These are phyloP conservation scores for Acanthopagrus latus DNA, from an alignment of 2,797 vertebrate species.

Conservation along the genomic window DNA sequence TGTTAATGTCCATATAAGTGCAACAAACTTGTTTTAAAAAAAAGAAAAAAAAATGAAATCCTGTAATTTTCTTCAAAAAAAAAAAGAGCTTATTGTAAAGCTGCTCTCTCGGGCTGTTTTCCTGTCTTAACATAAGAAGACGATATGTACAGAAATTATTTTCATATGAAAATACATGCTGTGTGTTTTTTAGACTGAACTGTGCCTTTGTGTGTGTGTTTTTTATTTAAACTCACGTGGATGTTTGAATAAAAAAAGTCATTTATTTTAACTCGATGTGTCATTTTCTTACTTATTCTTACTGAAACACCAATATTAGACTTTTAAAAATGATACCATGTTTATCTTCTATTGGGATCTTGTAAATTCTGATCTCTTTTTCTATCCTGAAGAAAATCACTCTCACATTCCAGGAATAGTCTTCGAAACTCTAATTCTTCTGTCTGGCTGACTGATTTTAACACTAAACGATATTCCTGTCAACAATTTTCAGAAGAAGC, in stretches of 20 bases:
- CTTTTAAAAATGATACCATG: neutral
- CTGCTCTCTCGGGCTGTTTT: slow-evolving; percentile 20
- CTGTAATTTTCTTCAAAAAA: no score
- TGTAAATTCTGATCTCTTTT: neutral
- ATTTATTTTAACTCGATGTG: slow-evolving; percentile 65
- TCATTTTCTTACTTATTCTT: slow-evolving; percentile 21
- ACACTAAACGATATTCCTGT: no score
- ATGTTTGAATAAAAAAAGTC: slow-evolving; percentile 83
- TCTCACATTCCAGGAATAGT: neutral
- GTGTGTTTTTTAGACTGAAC: slow-evolving; percentile 68
- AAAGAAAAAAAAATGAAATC: neutral
- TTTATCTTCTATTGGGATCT: neutral
- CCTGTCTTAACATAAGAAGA: slow-evolving; percentile 40
- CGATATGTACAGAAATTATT: slow-evolving; percentile 83
- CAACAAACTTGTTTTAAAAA: neutral
- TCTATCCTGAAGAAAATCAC: neutral
- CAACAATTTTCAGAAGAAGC: neutral
- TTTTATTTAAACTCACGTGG: slow-evolving; percentile 82
- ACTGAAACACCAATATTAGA: neutral
- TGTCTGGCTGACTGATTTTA: neutral
- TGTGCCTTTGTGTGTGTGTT: slow-evolving; percentile 57
- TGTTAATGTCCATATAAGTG: neutral
- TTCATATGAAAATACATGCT: slow-evolving; percentile 69
- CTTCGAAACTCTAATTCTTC: neutral
- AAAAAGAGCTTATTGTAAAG: slow-evolving; percentile 11